Evolutionary conservation across 2,888 invertebrate genomes (phyloP), one percentile per base, ranked within the genome.

Genomic region (Oasisia sp.): DNA sequence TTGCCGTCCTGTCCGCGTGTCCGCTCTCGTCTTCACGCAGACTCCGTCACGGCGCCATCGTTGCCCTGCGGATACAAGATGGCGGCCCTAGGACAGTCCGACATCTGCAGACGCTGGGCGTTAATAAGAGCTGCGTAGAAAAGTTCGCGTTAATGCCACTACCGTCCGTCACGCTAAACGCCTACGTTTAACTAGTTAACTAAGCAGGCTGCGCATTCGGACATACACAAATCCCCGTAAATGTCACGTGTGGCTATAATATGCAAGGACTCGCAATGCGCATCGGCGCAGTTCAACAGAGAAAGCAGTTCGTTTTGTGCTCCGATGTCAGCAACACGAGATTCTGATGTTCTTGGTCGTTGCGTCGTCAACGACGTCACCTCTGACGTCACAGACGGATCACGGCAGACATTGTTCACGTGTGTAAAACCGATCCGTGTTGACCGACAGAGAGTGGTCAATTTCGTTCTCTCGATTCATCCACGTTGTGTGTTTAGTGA

Each of bases 351-450:
- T 50, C 50, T 50, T 50, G 50, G 50, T 50, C 50, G 14, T 19
- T 74, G 14, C 27, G 74, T 74, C n/a, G 74, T 50, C 50, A 50
- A 9, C 9, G 50, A 50, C 50, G 74, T 19, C 27, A 27, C 74
- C 27, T 0, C 27, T 50, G 50, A 1, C 14, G 50, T 50, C 50
- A 50, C 50, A 50, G 74, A 74, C 74, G 74, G 74, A 74, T 27
- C 74, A n/a, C 27, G 74, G 74, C n/a, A n/a, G 74, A 74, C 74
- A 74, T 74, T 74, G 74, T 74, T 74, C 74, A 74, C 27, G 74
- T 74, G 74, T n/a, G 5, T 74, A 19, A 74, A 74, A 74, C 27
- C 74, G 74, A 27, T 7, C 7, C 74, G 1, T 7, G 4, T 7
- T 74, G 27, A 74, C 19, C 19, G 74, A 74, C 5, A 7, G 58